These are phyloP conservation scores for Porites evermanni DNA, from an alignment of 92 coral and sea anemone genomes.

Conservation along the genomic window DNA sequence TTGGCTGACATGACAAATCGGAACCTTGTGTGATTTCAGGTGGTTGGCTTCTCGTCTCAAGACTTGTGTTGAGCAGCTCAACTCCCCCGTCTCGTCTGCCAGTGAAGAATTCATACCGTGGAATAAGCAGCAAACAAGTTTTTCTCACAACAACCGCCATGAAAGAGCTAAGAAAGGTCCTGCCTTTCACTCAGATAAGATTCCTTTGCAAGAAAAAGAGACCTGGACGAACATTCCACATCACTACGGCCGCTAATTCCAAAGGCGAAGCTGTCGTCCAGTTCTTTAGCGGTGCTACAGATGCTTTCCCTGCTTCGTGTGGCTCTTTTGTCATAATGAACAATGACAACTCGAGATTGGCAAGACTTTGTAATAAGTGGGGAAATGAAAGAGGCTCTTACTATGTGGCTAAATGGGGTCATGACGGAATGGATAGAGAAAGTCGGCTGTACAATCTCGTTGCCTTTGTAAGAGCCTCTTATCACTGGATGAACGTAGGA, in stretches of 20 bases:
- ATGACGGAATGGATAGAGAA: too few relatives aligned
- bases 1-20: background rate
- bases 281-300: background rate
- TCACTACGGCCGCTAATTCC: background rate
- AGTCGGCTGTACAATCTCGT: background rate
- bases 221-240: background rate
- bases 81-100: background rate
- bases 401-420: background rate
- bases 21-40: slow-evolving; percentile 3
- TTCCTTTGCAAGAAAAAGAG: slow-evolving; percentile 1
- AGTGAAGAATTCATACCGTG: slow-evolving; percentile 1
- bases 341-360: background rate
- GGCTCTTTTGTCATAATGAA: background rate
- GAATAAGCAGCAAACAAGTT: background rate
- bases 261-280: background rate
- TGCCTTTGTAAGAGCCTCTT: background rate
- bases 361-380: background rate
- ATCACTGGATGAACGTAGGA: background rate
- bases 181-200: slow-evolving; percentile 21
- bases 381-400: background rate
- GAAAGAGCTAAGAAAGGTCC: background rate
- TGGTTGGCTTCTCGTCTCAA: slow-evolving; percentile 22
- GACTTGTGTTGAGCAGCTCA: background rate
- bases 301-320: background rate
- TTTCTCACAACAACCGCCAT: background rate